Conservation (phyloP, 2,797 vertebrate species). For the Tragelaphus oryx region DNA sequence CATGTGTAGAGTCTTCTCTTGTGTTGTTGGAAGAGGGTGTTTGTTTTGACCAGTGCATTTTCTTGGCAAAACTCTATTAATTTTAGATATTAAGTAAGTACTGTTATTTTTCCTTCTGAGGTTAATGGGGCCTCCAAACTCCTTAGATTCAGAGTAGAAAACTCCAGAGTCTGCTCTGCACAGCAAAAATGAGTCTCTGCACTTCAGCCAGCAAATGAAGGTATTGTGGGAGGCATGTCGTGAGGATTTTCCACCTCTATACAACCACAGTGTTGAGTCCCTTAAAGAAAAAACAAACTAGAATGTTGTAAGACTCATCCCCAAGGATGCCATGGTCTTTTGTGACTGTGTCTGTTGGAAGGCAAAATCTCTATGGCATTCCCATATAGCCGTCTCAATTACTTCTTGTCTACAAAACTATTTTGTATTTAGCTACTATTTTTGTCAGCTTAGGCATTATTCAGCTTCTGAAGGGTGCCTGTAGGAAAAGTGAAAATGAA, state of each 20-base stretch:
- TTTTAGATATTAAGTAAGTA: background rate
- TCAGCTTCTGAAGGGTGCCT: background rate
- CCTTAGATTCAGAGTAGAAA: background rate
- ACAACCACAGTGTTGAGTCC: background rate
- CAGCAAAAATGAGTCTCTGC: background rate
- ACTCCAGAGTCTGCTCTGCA: background rate
- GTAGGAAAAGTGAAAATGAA: conserved; percentile 54
- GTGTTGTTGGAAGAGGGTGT: too few relatives aligned
- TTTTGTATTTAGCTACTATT: conserved; percentile 29
- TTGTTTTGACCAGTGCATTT: too few relatives aligned
- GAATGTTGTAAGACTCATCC: background rate
- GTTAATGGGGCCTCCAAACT: background rate
- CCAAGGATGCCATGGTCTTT: background rate
- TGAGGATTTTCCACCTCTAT: background rate
- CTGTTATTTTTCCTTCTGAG: background rate
- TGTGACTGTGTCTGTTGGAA: background rate
- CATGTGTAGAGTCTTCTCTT: too few relatives aligned
- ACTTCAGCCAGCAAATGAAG: background rate
- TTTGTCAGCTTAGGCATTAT: conserved; percentile 22
- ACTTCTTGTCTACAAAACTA: conserved; percentile 6
- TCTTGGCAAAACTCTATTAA: too few relatives aligned
- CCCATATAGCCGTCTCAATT: background rate
- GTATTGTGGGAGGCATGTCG: too few relatives aligned
- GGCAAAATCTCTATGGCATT: background rate
- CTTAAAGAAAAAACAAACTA: background rate